Percentiles rank a stretch among this genome's conserved stretches.
phyloP scores from a whole-genome alignment of 1,140 invertebrate species.

The Muscidifurax raptorellus region DNA sequence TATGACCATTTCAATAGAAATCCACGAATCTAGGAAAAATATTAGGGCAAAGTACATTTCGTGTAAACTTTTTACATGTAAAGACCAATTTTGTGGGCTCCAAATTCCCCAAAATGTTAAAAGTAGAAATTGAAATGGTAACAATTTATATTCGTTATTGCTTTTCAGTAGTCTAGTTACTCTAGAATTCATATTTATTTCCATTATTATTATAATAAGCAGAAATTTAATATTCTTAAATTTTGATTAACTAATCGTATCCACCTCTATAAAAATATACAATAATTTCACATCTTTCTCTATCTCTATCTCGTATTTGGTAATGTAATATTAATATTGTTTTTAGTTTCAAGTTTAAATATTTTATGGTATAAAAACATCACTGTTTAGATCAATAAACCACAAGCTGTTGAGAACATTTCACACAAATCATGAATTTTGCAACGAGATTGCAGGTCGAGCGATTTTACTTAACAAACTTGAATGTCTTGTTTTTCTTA shows the following conservation, averaged over 20 bases:
- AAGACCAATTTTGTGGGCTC: constrained; percentile 6
- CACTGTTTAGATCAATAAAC: no score
- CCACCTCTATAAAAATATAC: no score
- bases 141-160: constrained; percentile 35
- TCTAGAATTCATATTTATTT: no score
- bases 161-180: background rate
- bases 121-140: constrained; percentile 33
- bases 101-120: constrained; percentile 36
- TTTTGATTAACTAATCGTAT: no score
- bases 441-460: background rate
- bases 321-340: no score
- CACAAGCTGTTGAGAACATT: no score
- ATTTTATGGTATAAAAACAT: no score
- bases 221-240: no score
- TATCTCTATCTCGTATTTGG: no score
- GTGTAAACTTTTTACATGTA: background rate
- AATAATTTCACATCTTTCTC: no score
- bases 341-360: no score
- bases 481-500: background rate
- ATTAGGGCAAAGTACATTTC: background rate
- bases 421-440: background rate
- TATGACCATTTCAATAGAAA: constrained; percentile 25
- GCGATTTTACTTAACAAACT: background rate
- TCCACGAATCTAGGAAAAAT: constrained; percentile 5
- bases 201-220: no score